These are phyloP conservation scores for Pollenia angustigena DNA, from an alignment of 2,888 invertebrate genomes.

Conservation along the genomic window DNA sequence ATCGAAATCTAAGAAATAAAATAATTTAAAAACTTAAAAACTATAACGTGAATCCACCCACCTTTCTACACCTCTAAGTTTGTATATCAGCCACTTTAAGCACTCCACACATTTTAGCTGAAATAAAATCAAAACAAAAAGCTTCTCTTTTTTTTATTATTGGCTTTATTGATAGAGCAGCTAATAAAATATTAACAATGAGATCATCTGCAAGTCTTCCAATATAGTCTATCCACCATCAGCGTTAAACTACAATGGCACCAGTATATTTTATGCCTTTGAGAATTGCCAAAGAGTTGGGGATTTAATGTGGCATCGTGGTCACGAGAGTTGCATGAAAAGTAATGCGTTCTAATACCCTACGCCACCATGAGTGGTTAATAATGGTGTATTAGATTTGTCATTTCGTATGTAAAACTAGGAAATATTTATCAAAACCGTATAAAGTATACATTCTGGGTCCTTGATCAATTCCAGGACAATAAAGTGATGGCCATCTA, in stretches of 20 bases:
- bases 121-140: background rate
- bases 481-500: too few species aligned
- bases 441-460: too few species aligned
- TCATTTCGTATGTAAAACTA: too few species aligned
- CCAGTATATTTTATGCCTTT: slow-evolving; percentile 15
- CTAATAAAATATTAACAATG: slow-evolving; percentile 68
- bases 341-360: slow-evolving; percentile 9
- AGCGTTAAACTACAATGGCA: background rate
- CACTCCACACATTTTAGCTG: slow-evolving; percentile 4
- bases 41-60: slow-evolving; percentile 68
- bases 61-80: slow-evolving; percentile 69
- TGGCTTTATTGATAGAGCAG: slow-evolving; percentile 52
- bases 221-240: slow-evolving; percentile 23
- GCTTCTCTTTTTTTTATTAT: slow-evolving; percentile 46
- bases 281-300: slow-evolving; percentile 40
- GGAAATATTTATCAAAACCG: too few species aligned
- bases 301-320: slow-evolving; percentile 54
- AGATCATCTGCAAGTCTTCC: slow-evolving; percentile 42
- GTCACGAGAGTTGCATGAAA: slow-evolving; percentile 53
- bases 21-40: slow-evolving; percentile 45
- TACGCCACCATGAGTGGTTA: too few species aligned
- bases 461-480: too few species aligned
- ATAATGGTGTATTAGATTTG: background rate
- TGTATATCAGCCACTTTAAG: slow-evolving; percentile 35
- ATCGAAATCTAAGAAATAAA: slow-evolving; percentile 41